Evolutionary conservation across 1,140 invertebrate species (phyloP).

Genomic region (Drosophila elegans): DNA sequence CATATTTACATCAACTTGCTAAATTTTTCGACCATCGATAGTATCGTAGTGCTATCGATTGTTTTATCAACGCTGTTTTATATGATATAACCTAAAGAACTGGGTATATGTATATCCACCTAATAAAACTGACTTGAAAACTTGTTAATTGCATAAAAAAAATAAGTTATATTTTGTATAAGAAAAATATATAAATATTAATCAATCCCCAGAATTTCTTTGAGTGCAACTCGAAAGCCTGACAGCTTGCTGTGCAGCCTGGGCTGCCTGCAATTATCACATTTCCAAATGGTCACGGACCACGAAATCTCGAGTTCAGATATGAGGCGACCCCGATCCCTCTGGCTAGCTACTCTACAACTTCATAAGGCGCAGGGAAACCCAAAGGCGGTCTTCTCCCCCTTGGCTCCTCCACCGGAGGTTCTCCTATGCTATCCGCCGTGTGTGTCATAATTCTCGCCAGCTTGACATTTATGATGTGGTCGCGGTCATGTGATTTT

Average conservation of each 20-base stretch:
- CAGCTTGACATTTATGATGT: conserved; percentile 83
- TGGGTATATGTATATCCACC: no score
- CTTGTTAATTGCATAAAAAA: no score
- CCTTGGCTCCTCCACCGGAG: not conserved
- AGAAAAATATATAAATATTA: not conserved
- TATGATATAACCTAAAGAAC: no score
- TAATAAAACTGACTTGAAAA: no score
- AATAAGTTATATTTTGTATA: no score
- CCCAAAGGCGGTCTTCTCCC: not conserved
- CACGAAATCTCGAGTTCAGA: conserved; percentile 81
- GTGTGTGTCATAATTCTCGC: conserved; percentile 78
- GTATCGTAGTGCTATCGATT: no score
- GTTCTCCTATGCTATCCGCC: conserved; percentile 9
- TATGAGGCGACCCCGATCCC: conserved; percentile 42
- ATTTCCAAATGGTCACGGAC: conserved; percentile 84
- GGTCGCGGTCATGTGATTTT: conserved; percentile 73
- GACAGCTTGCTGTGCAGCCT: conserved; percentile 35
- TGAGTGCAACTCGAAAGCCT: conserved; percentile 34
- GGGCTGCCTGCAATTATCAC: conserved; percentile 76
- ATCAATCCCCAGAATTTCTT: not conserved
- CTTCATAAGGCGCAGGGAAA: conserved; percentile 61
- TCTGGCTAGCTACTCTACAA: conserved; percentile 32
- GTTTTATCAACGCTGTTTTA: no score
- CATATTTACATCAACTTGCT: no score
- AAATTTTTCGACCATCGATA: no score